phyloP scores from a whole-genome alignment of 2,797 vertebrate species.

The Podargus strigoides region DNA sequence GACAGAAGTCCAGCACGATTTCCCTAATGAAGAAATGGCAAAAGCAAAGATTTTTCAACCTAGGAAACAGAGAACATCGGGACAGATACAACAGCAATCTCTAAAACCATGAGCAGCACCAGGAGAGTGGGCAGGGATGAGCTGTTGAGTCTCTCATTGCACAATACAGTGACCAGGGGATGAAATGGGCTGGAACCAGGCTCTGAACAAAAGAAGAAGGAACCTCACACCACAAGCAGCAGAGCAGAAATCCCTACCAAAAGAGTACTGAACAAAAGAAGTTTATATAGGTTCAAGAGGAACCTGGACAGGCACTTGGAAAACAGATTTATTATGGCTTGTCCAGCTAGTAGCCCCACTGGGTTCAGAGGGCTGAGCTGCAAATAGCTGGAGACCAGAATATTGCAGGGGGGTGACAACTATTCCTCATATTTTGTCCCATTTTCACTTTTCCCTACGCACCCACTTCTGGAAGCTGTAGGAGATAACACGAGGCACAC shows the following conservation, averaged over 20 bases:
- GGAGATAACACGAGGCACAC: background rate
- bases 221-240: background rate
- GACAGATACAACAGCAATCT: accelerated
- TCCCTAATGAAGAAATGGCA: background rate
- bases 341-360: background rate
- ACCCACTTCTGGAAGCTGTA: background rate
- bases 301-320: background rate
- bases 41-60: background rate
- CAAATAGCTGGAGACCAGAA: background rate
- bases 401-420: background rate
- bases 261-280: background rate
- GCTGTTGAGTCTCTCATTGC: background rate
- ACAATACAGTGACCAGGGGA: accelerated
- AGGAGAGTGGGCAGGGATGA: background rate
- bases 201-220: background rate
- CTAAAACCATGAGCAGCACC: background rate
- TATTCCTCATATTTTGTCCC: background rate
- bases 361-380: background rate
- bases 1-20: background rate
- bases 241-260: background rate
- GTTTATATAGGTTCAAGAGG: background rate
- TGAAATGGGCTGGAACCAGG: background rate
- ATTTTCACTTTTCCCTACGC: accelerated
- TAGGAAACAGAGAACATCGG: background rate
- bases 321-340: background rate